phyloP scores from a whole-genome alignment of 2,888 invertebrate genomes.

The Gibbula magus region DNA sequence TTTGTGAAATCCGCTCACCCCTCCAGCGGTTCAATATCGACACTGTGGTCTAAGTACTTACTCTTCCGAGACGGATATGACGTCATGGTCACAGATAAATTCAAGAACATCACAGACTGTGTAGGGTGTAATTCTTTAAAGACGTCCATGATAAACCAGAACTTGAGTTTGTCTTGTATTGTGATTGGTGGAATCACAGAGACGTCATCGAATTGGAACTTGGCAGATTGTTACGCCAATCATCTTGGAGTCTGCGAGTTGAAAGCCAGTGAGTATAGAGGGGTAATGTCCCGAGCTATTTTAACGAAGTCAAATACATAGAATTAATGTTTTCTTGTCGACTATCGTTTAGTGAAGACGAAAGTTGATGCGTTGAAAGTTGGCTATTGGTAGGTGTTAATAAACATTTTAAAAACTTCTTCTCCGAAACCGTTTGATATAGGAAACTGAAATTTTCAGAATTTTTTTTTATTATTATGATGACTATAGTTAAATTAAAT shows the following conservation, averaged over 20 bases:
- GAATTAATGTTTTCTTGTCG: no score
- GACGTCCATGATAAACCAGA: neutral
- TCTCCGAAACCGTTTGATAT: no score
- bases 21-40: neutral
- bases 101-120: neutral
- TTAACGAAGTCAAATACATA: no score
- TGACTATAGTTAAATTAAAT: no score
- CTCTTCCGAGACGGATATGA: neutral
- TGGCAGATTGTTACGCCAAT: neutral
- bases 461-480: no score
- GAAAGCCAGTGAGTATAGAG: neutral
- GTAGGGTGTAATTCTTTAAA: neutral
- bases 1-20: neutral
- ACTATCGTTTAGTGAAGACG: no score
- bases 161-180: neutral
- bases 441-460: no score
- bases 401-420: no score
- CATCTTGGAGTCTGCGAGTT: constrained; percentile 12
- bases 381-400: no score
- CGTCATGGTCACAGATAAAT: neutral
- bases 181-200: neutral
- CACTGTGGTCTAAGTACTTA: constrained; percentile 2
- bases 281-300: no score
- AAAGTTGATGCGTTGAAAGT: no score
- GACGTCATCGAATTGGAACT: neutral